Evolutionary conservation across 1,140 invertebrate genomes (phyloP).

Genomic region (Acyrthosiphon pisum): DNA sequence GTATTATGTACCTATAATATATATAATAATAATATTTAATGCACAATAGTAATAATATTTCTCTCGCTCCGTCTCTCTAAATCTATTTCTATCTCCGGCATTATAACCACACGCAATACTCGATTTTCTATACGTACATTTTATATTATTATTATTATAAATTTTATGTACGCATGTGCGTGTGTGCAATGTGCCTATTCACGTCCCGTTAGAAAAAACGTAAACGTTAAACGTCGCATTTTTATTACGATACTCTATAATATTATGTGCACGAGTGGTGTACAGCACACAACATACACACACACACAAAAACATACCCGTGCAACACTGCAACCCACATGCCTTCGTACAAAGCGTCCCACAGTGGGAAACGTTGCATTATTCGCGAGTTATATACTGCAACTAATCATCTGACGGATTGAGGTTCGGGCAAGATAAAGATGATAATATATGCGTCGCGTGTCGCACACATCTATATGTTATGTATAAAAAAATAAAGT

Average conservation of each 20-base stretch:
- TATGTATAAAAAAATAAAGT: not conserved
- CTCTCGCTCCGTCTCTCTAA: not conserved
- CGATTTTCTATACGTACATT: not conserved
- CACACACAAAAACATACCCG: not conserved
- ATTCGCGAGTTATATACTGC: not conserved
- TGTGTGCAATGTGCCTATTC: not conserved
- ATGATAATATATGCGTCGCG: not conserved
- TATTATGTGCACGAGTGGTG: not conserved
- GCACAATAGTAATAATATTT: not conserved
- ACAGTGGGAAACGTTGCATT: not conserved
- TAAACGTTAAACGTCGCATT: constrained; percentile 35
- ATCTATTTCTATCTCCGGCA: not conserved
- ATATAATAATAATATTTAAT: constrained; percentile 27
- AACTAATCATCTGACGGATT: constrained; percentile 10
- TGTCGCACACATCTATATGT: not conserved
- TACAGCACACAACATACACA: not conserved
- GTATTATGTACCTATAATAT: not conserved
- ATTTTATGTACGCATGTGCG: not conserved
- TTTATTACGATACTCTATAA: not conserved
- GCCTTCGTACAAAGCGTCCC: not conserved
- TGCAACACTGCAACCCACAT: not conserved
- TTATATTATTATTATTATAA: not conserved
- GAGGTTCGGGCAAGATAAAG: not conserved
- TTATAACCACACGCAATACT: not conserved
- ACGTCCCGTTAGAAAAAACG: constrained; percentile 28